These are phyloP conservation scores for Laticauda laticaudata DNA, from an alignment of 2,113 vertebrate genomes.

Conservation along the genomic window DNA sequence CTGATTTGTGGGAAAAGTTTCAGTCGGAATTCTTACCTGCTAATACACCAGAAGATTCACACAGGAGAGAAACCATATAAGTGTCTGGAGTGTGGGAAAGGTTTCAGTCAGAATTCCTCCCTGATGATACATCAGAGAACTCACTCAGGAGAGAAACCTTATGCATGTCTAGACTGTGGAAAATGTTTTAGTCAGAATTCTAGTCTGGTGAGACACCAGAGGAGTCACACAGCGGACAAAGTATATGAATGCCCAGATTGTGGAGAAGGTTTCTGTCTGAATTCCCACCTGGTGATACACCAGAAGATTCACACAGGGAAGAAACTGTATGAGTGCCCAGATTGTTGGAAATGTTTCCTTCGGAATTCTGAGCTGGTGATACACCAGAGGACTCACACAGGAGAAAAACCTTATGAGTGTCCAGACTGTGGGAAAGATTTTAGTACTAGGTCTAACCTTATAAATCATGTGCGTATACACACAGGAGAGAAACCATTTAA, in stretches of 20 bases:
- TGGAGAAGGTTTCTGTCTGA: background rate
- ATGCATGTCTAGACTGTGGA: background rate
- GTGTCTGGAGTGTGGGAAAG: background rate
- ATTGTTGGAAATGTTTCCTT: background rate
- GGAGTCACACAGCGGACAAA: background rate
- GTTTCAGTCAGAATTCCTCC: background rate
- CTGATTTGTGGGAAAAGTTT: background rate
- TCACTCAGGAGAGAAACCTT: background rate
- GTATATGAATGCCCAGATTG: background rate
- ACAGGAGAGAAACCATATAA: background rate
- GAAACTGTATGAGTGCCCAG: background rate
- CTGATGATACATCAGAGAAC: background rate
- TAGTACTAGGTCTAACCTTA: background rate
- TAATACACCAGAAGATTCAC: background rate
- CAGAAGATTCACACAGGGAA: background rate
- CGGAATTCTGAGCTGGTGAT: background rate
- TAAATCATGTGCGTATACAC: background rate
- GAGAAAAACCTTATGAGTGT: background rate
- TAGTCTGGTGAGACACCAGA: background rate
- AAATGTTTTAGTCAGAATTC: background rate
- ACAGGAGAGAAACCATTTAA: background rate
- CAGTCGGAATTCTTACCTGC: background rate
- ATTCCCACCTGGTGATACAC: background rate
- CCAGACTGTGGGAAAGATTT: background rate
- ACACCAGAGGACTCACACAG: background rate